A percentile compares a stretch with the other conserved stretches of the same genome.
phyloP scores from a whole-genome alignment of 2,888 invertebrate genomes.

The Pandemis cinnamomeana region DNA sequence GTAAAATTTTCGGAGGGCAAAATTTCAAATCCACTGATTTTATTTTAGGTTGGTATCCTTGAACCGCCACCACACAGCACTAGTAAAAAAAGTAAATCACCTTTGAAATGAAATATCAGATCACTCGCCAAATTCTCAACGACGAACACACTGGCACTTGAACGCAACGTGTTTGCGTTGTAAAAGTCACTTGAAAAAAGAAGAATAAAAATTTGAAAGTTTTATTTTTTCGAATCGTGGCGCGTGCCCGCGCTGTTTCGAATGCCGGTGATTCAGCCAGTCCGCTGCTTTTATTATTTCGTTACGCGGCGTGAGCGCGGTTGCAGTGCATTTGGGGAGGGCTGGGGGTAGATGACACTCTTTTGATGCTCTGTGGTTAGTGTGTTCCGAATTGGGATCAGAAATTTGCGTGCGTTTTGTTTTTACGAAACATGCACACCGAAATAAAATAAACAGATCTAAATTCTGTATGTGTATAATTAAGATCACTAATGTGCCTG shows the following conservation, averaged over 20 bases:
- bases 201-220: constrained; percentile 46
- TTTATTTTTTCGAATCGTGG: constrained; percentile 55
- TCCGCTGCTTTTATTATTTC: constrained; percentile 78
- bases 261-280: constrained; percentile 63
- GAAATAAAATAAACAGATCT: too few relatives aligned
- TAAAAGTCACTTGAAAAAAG: constrained; percentile 51
- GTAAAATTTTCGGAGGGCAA: background rate
- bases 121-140: constrained; percentile 81
- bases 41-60: constrained; percentile 5
- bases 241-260: constrained; percentile 66
- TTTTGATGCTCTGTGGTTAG: constrained; percentile 48
- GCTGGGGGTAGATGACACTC: constrained; percentile 51
- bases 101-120: constrained; percentile 78
- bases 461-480: too few relatives aligned
- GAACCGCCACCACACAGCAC: constrained; percentile 49
- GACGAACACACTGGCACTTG: constrained; percentile 78
- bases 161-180: constrained; percentile 75
- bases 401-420: background rate
- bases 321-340: constrained; percentile 56
- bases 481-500: too few relatives aligned
- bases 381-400: constrained; percentile 33
- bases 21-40: background rate
- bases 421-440: too few relatives aligned
- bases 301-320: constrained; percentile 73
- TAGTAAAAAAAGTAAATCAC: constrained; percentile 61